These are phyloP conservation scores for Heliconius ismenius DNA, from an alignment of 2,888 invertebrate species.

Conservation along the genomic window DNA sequence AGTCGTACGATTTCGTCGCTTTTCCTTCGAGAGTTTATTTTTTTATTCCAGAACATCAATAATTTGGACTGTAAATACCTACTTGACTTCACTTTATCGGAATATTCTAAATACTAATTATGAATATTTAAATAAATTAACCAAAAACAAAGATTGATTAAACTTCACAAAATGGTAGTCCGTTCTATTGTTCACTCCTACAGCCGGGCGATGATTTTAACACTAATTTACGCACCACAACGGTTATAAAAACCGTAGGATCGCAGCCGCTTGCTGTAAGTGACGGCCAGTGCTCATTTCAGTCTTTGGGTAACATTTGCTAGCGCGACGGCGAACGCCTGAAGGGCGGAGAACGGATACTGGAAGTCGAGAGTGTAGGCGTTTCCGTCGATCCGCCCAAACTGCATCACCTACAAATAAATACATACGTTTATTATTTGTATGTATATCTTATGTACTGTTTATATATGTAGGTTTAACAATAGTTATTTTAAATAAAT, in stretches of 20 bases:
- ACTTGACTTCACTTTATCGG: neutral
- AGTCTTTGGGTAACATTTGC: constrained; percentile 97
- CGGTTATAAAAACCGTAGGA: constrained; percentile 50
- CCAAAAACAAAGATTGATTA: constrained; percentile 14
- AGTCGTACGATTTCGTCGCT: neutral
- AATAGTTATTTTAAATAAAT: too few species aligned
- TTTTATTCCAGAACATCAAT: neutral
- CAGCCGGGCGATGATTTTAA: constrained; percentile 32
- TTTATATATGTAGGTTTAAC: neutral
- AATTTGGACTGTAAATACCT: neutral
- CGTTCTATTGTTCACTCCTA: constrained; percentile 35
- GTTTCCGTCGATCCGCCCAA: constrained; percentile 98
- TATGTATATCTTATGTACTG: neutral
- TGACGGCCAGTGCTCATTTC: constrained; percentile 83
- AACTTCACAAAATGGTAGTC: constrained; percentile 36
- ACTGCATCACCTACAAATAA: constrained; percentile 96
- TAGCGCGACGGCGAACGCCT: constrained; percentile 98
- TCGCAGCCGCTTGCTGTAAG: constrained; percentile 48
- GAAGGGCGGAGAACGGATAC: constrained; percentile 98
- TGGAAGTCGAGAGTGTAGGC: constrained; percentile 99
- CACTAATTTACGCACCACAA: constrained; percentile 44
- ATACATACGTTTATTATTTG: neutral
- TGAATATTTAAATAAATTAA: neutral
- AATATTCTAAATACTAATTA: neutral
- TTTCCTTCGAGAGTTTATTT: neutral